These are phyloP conservation scores for Stenotaenia linearis DNA, from an alignment of 2,888 invertebrate genomes.

Conservation along the genomic window DNA sequence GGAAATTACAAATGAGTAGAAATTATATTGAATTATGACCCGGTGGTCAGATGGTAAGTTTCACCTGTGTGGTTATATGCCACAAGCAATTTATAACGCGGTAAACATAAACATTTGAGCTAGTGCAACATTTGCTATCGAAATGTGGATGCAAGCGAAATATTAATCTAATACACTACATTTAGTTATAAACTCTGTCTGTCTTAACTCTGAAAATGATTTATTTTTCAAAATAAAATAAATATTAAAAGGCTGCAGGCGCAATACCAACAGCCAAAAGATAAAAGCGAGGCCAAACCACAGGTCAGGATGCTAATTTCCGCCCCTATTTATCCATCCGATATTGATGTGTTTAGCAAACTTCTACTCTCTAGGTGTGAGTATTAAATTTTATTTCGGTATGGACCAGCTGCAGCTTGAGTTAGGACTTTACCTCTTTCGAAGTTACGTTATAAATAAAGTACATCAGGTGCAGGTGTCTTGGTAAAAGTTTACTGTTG, in stretches of 20 bases:
- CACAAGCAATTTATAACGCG: slow-evolving; percentile 8
- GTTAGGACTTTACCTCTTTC: not conserved
- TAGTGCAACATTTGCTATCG: not conserved
- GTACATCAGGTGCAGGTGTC: slow-evolving; percentile 7
- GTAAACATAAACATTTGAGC: not conserved
- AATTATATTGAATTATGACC: slow-evolving; percentile 8
- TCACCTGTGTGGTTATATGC: slow-evolving; percentile 11
- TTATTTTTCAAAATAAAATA: not conserved
- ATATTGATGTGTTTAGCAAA: not conserved
- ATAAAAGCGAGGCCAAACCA: slow-evolving; percentile 8
- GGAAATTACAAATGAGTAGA: slow-evolving; percentile 12
- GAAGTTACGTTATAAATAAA: not conserved
- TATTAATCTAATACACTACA: slow-evolving; percentile 15
- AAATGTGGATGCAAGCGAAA: not conserved
- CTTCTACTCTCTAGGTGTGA: not conserved
- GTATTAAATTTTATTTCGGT: slow-evolving; percentile 3
- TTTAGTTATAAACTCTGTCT: not conserved
- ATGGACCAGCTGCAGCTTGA: slow-evolving; percentile 8
- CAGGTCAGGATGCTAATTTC: slow-evolving; percentile 17
- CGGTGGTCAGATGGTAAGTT: slow-evolving; percentile 17
- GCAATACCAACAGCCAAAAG: not conserved
- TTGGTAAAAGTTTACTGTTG: not conserved
- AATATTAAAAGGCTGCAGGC: not conserved
- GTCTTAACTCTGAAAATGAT: not conserved
- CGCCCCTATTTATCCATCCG: not conserved